Conservation (phyloP, 2,113 vertebrate genomes). For the Amazona vittata region DNA sequence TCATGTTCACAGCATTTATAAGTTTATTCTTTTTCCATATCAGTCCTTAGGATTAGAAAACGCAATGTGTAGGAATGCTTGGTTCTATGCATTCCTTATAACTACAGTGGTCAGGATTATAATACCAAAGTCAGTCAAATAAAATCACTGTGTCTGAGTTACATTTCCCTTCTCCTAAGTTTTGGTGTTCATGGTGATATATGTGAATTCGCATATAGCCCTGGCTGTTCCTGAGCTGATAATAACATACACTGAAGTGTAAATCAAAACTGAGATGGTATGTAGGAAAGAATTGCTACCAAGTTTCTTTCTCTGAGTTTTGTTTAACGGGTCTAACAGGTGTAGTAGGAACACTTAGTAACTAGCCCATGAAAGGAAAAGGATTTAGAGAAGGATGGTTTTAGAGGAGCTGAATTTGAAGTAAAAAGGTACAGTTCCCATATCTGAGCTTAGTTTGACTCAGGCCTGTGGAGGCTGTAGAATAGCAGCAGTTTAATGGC, state of each 20-base stretch:
- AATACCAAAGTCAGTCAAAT: not conserved
- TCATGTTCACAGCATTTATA: not conserved
- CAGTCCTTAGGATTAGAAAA: not conserved
- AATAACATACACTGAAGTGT: not conserved
- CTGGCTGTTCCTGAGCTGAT: not conserved
- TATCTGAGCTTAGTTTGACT: not conserved
- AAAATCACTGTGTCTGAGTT: not conserved
- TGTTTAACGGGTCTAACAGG: not conserved
- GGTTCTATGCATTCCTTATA: not conserved
- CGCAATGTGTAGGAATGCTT: not conserved
- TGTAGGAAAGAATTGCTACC: not conserved
- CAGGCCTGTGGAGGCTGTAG: fast-evolving
- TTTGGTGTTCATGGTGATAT: not conserved
- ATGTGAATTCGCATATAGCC: not conserved
- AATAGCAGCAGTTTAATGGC: not conserved
- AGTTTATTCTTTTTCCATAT: not conserved
- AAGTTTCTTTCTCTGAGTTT: not conserved
- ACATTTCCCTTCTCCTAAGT: not conserved
- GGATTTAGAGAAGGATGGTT: not conserved
- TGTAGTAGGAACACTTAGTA: not conserved
- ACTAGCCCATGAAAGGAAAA: not conserved
- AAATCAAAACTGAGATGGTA: not conserved
- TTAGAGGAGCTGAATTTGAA: not conserved
- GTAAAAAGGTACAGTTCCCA: fast-evolving
- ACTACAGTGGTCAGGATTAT: not conserved